Conservation (phyloP, 1,140 invertebrate species). For the Andrena cerasifolii region DNA sequence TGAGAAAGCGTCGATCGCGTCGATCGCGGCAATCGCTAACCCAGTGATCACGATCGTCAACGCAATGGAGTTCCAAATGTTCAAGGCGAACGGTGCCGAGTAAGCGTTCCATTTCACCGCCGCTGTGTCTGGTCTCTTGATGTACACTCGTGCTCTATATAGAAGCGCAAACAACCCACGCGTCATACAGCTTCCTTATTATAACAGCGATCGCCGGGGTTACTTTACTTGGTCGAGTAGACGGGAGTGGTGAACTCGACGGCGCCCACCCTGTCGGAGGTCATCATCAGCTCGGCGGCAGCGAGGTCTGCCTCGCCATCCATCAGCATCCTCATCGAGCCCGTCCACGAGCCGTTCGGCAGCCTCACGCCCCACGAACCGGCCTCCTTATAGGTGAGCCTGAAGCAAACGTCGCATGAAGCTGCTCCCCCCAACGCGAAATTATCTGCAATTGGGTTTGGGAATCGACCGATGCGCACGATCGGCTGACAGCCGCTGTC, state of each 20-base stretch:
- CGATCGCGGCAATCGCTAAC: constrained; percentile 26
- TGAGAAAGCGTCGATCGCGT: constrained; percentile 30
- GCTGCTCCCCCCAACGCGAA: constrained; percentile 6
- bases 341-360: constrained; percentile 74
- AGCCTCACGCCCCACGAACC: constrained; percentile 70
- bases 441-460: constrained; percentile 6
- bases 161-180: no score
- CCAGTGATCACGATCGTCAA: constrained; percentile 62
- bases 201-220: no score
- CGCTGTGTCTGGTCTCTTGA: constrained; percentile 72
- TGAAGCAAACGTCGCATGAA: constrained; percentile 16
- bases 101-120: constrained; percentile 78
- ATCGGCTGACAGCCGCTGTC: constrained; percentile 15
- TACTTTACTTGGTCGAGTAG: constrained; percentile 74
- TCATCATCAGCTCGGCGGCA: constrained; percentile 77
- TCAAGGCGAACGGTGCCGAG: constrained; percentile 71
- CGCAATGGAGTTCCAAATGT: constrained; percentile 72
- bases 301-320: constrained; percentile 72
- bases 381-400: constrained; percentile 66
- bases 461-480: not conserved
- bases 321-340: constrained; percentile 71
- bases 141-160: constrained; percentile 74
- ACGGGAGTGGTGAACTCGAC: constrained; percentile 77
- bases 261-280: constrained; percentile 70
- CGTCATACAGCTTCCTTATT: no score